Evolutionary conservation across 2,888 invertebrate species (phyloP).

Genomic region (Masnerella sp.): DNA sequence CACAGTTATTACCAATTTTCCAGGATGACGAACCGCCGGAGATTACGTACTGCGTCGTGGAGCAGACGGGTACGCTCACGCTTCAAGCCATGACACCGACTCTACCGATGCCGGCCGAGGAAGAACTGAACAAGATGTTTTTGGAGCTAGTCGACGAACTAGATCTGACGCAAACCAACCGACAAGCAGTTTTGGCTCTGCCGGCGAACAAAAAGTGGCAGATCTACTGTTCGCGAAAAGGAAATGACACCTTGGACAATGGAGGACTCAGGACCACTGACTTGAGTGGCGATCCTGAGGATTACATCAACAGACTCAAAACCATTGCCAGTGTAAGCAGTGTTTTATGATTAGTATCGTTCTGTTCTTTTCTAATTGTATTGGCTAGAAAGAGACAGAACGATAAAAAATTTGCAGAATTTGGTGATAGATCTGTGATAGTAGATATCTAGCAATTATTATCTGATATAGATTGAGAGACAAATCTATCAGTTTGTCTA

Average conservation of each 20-base stretch:
- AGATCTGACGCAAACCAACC: constrained; percentile 94
- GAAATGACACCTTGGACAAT: constrained; percentile 81
- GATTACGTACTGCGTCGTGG: constrained; percentile 96
- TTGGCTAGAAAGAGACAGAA: too few species aligned
- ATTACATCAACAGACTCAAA: constrained; percentile 93
- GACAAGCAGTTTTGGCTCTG: constrained; percentile 94
- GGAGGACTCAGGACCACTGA: constrained; percentile 82
- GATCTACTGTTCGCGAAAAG: constrained; percentile 93
- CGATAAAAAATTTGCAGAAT: too few species aligned
- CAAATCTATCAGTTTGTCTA: too few species aligned
- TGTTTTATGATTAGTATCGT: not conserved
- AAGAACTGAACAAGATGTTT: constrained; percentile 95
- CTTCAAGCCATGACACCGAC: constrained; percentile 94
- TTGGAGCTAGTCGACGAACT: constrained; percentile 97
- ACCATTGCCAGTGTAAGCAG: constrained; percentile 88
- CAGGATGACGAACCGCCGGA: constrained; percentile 97
- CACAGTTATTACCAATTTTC: constrained; percentile 49
- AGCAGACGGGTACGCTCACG: constrained; percentile 90
- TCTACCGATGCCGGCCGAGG: constrained; percentile 94
- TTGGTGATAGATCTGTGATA: too few species aligned
- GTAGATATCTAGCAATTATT: too few species aligned
- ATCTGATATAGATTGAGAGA: too few species aligned
- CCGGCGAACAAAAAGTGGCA: constrained; percentile 98
- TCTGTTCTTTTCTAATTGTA: not conserved
- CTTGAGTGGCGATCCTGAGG: constrained; percentile 89